Evolutionary conservation across 2,797 vertebrate genomes (phyloP), one percentile per base, ranked within the genome.

Genomic region (Esox lucius): DNA sequence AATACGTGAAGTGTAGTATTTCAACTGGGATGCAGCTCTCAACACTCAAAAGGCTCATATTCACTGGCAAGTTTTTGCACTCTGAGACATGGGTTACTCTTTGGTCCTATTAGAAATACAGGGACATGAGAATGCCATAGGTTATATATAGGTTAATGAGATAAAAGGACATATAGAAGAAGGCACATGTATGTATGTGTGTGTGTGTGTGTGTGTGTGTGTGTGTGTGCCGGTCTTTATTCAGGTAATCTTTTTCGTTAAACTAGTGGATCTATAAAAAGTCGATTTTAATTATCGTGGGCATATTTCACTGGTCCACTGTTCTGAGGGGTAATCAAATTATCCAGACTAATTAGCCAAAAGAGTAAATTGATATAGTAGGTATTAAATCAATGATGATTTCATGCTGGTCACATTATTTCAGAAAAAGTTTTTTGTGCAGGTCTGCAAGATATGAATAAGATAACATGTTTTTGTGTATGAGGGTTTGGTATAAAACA

Each of bases 331-430:
- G 42, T 78, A 81, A 68, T 64, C 59, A 67, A 74, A 76, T 49
- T 71, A 33, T 81, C 79, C 74, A 71, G 67, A 77, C 75, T 84
- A 82, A 84, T 86, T 86, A 84, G 68, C 56, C 19, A 53, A 82
- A 79, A 76, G 75, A 61, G 33, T 74, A 81, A 79, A 86, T 76
- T 84, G 79, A 86, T 78, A 74, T 39, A 62, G 70, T 71, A 73
- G 84, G 80, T 86, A 84, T 84, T 84, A 81, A 81, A 83, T 74
- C 77, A 74, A 76, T 81, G 71, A 74, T 82, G 66, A 83, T 84
- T 83, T 80, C 73, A 81, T 76, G 78, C 66, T 66, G 73, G 79
- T 65, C 79, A 77, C 70, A 78, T 42, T 75, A 75, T 73, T 74
- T 74, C 59, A 78, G 71, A 83, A 81, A 81, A 83, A 79, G 81